Evolutionary conservation across 1,140 invertebrate genomes (phyloP).

Genomic region (Anthonomus grandis): DNA sequence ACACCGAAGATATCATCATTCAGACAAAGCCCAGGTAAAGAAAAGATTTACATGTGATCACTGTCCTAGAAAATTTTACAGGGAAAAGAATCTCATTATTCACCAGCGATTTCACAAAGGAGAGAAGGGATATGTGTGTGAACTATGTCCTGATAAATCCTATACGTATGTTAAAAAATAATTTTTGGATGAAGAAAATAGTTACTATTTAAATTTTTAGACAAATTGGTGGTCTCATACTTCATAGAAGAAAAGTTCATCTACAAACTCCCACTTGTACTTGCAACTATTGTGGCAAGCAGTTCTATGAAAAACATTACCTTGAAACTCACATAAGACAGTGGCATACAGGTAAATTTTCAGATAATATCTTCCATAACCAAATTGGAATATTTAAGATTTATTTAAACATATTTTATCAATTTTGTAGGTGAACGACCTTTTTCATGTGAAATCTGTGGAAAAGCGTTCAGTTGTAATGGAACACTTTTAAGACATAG

Average conservation of each 20-base stretch:
- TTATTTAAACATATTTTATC: too few relatives aligned
- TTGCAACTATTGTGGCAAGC: constrained; percentile 26
- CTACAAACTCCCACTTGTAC: constrained; percentile 21
- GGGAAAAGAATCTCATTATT: constrained; percentile 24
- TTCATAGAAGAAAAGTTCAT: constrained; percentile 23
- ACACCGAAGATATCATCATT: constrained; percentile 22
- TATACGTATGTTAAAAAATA: constrained; percentile 12
- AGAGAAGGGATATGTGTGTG: constrained; percentile 26
- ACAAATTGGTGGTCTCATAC: constrained; percentile 23
- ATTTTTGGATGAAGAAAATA: constrained; percentile 1
- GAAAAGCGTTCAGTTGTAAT: constrained; percentile 24
- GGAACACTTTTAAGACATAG: constrained; percentile 21
- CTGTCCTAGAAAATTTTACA: constrained; percentile 22
- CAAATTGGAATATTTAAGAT: background rate
- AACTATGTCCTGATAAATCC: constrained; percentile 24
- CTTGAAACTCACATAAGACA: constrained; percentile 25
- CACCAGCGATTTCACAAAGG: constrained; percentile 22
- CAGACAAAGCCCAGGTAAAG: constrained; percentile 24
- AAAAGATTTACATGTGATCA: constrained; percentile 21
- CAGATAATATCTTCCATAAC: background rate
- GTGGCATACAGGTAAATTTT: constrained; percentile 25
- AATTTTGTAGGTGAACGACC: constrained; percentile 19
- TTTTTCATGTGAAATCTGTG: constrained; percentile 27
- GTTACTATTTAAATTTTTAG: constrained; percentile 4
- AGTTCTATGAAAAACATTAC: constrained; percentile 26